Base-by-base conservation (phyloP, 2,888 invertebrate genomes). In the Scotopteryx bipunctaria region DNA sequence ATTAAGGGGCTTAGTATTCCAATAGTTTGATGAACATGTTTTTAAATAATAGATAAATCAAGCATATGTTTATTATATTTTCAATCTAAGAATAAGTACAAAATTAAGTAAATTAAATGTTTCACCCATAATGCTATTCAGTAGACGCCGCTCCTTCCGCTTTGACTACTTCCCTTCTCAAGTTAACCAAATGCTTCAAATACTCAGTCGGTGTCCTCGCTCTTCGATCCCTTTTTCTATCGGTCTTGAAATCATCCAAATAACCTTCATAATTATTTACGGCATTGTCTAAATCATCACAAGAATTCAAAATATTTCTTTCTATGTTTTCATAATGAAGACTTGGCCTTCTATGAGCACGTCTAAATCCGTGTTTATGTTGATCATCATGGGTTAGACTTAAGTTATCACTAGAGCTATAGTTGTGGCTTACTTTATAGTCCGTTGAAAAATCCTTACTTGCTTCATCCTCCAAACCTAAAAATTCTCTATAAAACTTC, bases 131-230 rank as follows among this genome's bases (percentile, higher is more conserved):
- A 36, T 19, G 15, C 17, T 45, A 45, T 29, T 80, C 76, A 8
- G 73, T 73, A 16, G 71, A 83, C 32, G 91, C 89, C 5, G n/a
- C 23, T 57, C 85, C 83, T 36, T 91, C 86, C n/a, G 80, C 81
- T 67, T 87, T 88, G 0, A 93, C 85, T 11, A 92, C 85, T 61
- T 92, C 89, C 64, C 86, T 84, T 60, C 93, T 80, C 74, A 93
- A 77, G 45, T 86, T 81, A 6, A 92, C 91, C 55, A 93, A 81
- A 71, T 93, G 91, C 61, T 88, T 90, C 49, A 93, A 72, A 77
- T 92, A 93, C 54, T 91, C 90, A 45, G 91, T 92, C 0, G 93
- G 93, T 5, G 77, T 80, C 13, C 77, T 67, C n/a, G 46, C 42
- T 21, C 36, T 52, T 25, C 31, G 45, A 21, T 51, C 31, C 23